These are phyloP conservation scores for Lycocerus yunnanus DNA, from an alignment of 2,888 invertebrate species.

Conservation along the genomic window DNA sequence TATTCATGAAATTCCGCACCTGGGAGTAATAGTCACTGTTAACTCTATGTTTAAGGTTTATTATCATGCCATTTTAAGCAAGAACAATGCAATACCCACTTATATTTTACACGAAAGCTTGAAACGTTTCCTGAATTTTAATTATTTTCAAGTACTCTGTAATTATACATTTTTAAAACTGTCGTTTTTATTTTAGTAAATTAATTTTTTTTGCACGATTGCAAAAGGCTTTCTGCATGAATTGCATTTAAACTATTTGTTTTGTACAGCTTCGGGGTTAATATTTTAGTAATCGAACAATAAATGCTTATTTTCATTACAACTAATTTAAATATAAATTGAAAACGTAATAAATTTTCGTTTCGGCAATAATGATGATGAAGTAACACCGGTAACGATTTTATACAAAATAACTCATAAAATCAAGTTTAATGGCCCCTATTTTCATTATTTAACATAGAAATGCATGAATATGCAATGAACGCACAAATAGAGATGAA, in stretches of 20 bases:
- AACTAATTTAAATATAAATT: not conserved
- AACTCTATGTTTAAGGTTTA: constrained; percentile 8
- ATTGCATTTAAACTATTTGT: not conserved
- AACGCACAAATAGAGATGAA: no score
- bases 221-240: not conserved
- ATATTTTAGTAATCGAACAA: not conserved
- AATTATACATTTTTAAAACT: not conserved
- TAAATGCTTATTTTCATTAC: not conserved
- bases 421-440: not conserved
- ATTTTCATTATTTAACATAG: not conserved
- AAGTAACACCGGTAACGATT: not conserved
- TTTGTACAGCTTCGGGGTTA: not conserved
- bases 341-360: not conserved
- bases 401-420: not conserved
- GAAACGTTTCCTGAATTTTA: not conserved
- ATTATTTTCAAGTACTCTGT: not conserved
- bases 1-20: constrained; percentile 16
- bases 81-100: not conserved
- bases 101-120: not conserved
- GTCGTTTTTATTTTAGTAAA: not conserved
- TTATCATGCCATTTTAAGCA: not conserved
- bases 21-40: constrained; percentile 12
- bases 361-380: not conserved
- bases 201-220: not conserved
- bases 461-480: not conserved